Base-by-base conservation (phyloP, 2,797 vertebrate genomes). In the Taeniopygia guttata region DNA sequence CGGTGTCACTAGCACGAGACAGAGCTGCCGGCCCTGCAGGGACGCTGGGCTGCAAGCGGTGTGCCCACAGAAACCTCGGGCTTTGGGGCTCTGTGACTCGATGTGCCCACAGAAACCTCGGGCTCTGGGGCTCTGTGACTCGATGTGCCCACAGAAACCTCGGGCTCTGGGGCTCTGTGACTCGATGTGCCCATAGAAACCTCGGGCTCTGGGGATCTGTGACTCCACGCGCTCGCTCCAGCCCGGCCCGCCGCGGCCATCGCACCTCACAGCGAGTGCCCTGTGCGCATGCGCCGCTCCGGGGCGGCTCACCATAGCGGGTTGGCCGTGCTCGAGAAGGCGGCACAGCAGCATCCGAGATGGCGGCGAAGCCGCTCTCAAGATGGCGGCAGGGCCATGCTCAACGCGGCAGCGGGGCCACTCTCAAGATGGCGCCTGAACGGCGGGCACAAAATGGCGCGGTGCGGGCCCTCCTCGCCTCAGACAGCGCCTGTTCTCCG, bases 401-500 rank as follows among this genome's bases (percentile, higher is more conserved):
- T 13, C 14, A 62, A 73, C 3, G 42, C 67, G 84, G 89, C 36
- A 11, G 17, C 26, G 5, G 6, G 4, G 18, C 29, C 92, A 7
- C 92, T 69, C 86, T 59, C 60, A 92, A 92, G 52, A 95, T 95
- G 95, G 87, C 60, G 55, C 9, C 34, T 11, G 5, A 16, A 2
- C 1, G 1, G 21, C 15, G 34, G 32, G 5, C 29, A 26, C 48
- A 84, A 95, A 84, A 94, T 92, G 94, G 89, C 32, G 58, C 3
- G 4, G 30, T 4, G 4, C 2, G 10, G 72, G 38, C 43, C 0
- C 16, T 49, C 2, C 8, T 38, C 5, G 3, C 1, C 4, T 17
- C 0, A 5, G 13, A 3, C 27, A n/a, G 16, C 1, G 38, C 1
- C 17, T 0, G 2, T 5, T 2, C 0, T 12, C 11, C 6, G 20